Evolutionary conservation across 2,888 invertebrate species (phyloP).

Genomic region (Tetanocera ferruginea): DNA sequence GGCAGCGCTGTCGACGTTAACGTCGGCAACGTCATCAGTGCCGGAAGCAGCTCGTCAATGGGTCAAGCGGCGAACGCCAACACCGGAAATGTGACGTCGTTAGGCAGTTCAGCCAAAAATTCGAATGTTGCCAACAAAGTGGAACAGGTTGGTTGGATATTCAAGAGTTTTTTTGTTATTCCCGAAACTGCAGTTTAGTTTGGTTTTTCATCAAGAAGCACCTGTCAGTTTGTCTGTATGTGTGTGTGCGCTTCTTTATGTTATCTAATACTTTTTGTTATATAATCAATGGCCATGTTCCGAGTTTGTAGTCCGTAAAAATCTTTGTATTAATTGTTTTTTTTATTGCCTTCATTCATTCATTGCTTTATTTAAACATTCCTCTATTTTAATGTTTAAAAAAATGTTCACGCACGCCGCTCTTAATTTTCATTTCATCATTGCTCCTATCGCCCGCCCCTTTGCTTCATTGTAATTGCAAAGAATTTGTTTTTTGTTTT

Average conservation of each 20-base stretch:
- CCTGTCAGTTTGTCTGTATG: too few relatives aligned
- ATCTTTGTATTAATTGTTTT: too few relatives aligned
- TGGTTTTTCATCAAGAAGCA: neutral
- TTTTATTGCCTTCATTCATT: neutral
- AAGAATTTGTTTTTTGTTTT: too few relatives aligned
- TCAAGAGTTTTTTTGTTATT: neutral
- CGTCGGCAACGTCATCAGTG: neutral
- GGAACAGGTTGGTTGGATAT: slow-evolving; percentile 20
- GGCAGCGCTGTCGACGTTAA: neutral
- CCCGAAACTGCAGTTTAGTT: neutral
- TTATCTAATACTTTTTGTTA: too few relatives aligned
- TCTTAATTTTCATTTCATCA: neutral
- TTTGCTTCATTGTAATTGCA: too few relatives aligned
- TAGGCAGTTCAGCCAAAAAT: neutral
- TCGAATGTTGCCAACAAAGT: slow-evolving; percentile 31
- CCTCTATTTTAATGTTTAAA: neutral
- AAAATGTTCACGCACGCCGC: neutral
- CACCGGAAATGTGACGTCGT: neutral
- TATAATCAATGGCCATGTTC: too few relatives aligned
- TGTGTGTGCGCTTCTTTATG: too few relatives aligned
- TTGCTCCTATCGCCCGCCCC: neutral
- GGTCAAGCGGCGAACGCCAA: slow-evolving; percentile 23
- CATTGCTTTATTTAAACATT: neutral
- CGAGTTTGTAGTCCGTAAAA: too few relatives aligned
- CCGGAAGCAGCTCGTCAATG: slow-evolving; percentile 20